Conservation (phyloP, 2,888 invertebrate species). For the Rhagium mordax region DNA sequence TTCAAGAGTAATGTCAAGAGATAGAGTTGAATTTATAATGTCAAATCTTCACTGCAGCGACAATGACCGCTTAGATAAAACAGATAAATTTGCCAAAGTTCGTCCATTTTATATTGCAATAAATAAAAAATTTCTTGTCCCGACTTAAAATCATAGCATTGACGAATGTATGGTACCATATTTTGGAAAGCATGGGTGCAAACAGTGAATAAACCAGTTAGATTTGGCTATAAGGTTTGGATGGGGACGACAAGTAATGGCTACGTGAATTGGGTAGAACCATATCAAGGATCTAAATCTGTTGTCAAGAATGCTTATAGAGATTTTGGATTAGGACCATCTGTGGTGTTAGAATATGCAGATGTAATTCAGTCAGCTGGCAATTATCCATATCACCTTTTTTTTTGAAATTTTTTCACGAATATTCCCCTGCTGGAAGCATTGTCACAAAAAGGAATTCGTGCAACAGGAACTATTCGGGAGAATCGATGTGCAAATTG, state of each 20-base stretch:
- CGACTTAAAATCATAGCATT: conserved; percentile 56
- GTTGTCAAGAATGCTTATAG: conserved; percentile 41
- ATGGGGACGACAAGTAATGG: conserved; percentile 53
- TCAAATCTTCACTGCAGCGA: neutral
- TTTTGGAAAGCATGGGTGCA: conserved; percentile 60
- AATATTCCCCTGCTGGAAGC: conserved; percentile 30
- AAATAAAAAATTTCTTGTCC: conserved; percentile 52
- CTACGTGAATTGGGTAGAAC: conserved; percentile 56
- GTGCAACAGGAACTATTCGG: conserved; percentile 36
- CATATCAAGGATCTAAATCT: conserved; percentile 54
- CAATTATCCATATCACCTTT: conserved; percentile 32
- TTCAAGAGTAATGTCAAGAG: conserved; percentile 46
- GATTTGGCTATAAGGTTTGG: conserved; percentile 59
- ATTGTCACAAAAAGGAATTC: conserved; percentile 27
- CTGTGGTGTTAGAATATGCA: conserved; percentile 45
- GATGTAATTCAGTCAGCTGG: conserved; percentile 17
- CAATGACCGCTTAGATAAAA: conserved; percentile 52
- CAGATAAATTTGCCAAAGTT: conserved; percentile 59
- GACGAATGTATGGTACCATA: conserved; percentile 65
- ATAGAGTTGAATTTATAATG: neutral
- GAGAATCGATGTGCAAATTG: conserved; percentile 33
- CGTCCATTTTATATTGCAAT: conserved; percentile 50
- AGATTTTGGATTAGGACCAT: conserved; percentile 46
- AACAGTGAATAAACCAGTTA: conserved; percentile 58
- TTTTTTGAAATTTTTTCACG: conserved; percentile 41